Conservation (phyloP, 2,888 invertebrate species). For the Azorinus chamasolen region DNA sequence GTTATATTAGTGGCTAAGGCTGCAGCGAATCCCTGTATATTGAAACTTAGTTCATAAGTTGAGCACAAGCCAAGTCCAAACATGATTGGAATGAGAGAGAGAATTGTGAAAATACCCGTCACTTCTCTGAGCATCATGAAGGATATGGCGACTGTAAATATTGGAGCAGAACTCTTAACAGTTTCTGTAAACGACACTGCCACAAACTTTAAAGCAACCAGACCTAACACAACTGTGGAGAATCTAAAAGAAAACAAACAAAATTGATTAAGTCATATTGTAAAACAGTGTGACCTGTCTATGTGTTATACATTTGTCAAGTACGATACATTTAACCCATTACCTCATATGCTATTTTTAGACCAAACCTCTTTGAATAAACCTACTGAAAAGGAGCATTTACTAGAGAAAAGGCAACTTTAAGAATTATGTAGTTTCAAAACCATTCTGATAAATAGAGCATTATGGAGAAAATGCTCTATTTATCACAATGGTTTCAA, state of each 20-base stretch:
- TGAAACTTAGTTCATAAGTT: slow-evolving; percentile 92
- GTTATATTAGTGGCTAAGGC: slow-evolving; percentile 93
- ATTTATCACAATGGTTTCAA: too few species aligned
- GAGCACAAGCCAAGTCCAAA: slow-evolving; percentile 92
- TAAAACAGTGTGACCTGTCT: too few species aligned
- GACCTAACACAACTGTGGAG: slow-evolving; percentile 91
- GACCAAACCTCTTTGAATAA: too few species aligned
- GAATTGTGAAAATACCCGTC: slow-evolving; percentile 88
- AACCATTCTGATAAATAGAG: too few species aligned
- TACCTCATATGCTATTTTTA: too few species aligned
- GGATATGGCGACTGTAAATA: slow-evolving; percentile 92
- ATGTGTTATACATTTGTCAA: too few species aligned
- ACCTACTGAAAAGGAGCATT: too few species aligned
- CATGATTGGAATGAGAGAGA: slow-evolving; percentile 93
- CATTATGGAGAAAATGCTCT: too few species aligned
- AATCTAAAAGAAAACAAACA: slow-evolving; percentile 88
- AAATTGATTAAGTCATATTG: too few species aligned
- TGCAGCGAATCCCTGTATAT: slow-evolving; percentile 91
- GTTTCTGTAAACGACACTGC: slow-evolving; percentile 94
- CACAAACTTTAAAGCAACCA: slow-evolving; percentile 92
- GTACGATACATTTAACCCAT: too few species aligned
- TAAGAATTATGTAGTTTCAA: too few species aligned
- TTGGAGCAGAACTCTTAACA: slow-evolving; percentile 93
- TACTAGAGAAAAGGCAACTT: too few species aligned
- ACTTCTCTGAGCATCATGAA: slow-evolving; percentile 87